A percentile compares a stretch with the other conserved stretches of the same genome.
These are phyloP conservation scores for Agonum fuliginosum DNA, from an alignment of 2,888 invertebrate genomes.

Conservation along the genomic window DNA sequence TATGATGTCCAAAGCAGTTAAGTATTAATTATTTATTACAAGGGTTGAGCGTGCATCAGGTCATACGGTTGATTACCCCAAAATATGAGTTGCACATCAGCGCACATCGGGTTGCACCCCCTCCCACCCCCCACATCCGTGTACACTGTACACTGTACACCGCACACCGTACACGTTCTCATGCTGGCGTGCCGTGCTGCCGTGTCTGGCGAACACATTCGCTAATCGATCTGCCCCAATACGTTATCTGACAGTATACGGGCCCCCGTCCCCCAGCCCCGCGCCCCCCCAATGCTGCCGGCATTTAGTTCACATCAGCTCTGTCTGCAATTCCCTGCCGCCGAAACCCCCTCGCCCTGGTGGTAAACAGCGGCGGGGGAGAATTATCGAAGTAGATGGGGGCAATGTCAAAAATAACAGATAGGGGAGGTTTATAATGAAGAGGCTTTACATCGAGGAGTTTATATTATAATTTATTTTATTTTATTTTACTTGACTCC, in stretches of 20 bases:
- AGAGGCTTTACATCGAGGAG: too few relatives aligned
- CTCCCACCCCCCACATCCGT: neutral
- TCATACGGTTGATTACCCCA: constrained; percentile 45
- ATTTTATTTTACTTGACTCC: too few relatives aligned
- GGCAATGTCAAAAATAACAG: too few relatives aligned
- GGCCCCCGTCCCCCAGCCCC: neutral
- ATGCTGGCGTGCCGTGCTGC: constrained; percentile 25
- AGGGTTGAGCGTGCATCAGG: constrained; percentile 43
- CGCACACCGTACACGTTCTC: neutral
- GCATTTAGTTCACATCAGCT: constrained; percentile 50
- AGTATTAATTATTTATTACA: constrained; percentile 51
- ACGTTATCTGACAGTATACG: constrained; percentile 50
- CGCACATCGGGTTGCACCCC: constrained; percentile 32
- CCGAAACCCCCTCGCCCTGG: neutral
- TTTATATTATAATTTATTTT: too few relatives aligned
- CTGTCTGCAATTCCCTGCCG: constrained; percentile 15
- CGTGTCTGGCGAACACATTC: constrained; percentile 38
- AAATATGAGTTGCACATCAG: constrained; percentile 50
- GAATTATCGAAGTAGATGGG: neutral
- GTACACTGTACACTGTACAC: neutral
- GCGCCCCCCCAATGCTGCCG: neutral
- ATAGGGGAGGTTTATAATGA: too few relatives aligned
- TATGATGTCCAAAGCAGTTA: constrained; percentile 44
- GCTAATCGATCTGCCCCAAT: constrained; percentile 53
- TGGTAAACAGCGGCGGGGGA: neutral